A percentile compares a stretch with the other conserved stretches of the same genome.
These are phyloP conservation scores for Sturnira hondurensis DNA, from an alignment of 2,113 vertebrate species.

Conservation along the genomic window DNA sequence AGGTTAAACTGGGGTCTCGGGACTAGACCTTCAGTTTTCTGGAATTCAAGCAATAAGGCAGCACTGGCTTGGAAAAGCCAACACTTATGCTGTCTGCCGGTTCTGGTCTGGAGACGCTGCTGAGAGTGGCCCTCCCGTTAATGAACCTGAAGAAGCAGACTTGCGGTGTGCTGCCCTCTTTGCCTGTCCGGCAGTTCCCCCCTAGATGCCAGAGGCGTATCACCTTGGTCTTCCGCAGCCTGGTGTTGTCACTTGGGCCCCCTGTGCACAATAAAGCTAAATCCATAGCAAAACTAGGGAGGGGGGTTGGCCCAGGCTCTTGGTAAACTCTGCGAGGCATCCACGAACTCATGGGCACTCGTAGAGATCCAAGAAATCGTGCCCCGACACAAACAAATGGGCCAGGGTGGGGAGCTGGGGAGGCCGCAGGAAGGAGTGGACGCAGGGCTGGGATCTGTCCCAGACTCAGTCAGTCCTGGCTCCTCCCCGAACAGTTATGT, in stretches of 20 bases:
- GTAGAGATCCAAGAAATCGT: neutral
- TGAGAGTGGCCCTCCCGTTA: neutral
- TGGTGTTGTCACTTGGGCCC: neutral
- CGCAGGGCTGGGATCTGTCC: neutral
- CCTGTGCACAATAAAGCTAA: neutral
- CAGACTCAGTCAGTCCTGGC: conserved; percentile 1
- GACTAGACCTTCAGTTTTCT: conserved; percentile 43
- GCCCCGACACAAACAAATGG: neutral
- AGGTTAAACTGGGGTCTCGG: conserved; percentile 63
- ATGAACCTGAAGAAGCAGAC: neutral
- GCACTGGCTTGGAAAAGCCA: conserved; percentile 63
- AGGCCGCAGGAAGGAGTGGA: neutral
- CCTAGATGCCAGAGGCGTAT: neutral
- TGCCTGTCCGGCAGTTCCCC: neutral
- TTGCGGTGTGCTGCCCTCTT: neutral
- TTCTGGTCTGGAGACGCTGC: neutral
- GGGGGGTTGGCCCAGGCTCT: neutral
- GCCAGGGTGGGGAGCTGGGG: neutral
- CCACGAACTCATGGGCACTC: neutral
- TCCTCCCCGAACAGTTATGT: neutral
- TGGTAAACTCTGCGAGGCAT: neutral
- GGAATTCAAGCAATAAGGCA: conserved; percentile 60
- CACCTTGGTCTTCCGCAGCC: neutral
- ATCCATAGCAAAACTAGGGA: neutral
- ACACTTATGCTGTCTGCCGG: conserved; percentile 39